phyloP scores from a whole-genome alignment of 2,888 invertebrate species.

The Drosophila macrospina region DNA sequence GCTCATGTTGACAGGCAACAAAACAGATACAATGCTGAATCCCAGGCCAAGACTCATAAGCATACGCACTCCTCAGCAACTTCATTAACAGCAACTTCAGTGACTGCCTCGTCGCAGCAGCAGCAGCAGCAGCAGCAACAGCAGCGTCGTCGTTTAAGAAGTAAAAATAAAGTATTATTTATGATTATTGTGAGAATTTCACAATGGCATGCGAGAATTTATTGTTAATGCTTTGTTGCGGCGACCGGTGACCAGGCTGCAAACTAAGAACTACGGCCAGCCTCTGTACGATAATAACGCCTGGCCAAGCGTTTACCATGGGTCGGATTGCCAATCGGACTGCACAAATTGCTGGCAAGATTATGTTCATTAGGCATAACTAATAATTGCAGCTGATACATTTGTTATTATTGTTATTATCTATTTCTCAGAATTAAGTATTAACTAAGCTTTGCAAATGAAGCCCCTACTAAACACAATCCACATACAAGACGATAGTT shows the following conservation, averaged over 20 bases:
- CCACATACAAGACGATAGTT: no score
- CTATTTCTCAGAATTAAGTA: no score
- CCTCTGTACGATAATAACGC: conserved; percentile 15
- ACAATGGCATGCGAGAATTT: conserved; percentile 83
- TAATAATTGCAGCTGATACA: no score
- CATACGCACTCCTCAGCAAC: conserved; percentile 56
- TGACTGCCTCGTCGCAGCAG: not conserved
- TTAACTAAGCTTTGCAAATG: no score
- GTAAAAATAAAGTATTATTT: conserved; percentile 81
- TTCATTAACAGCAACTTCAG: conserved; percentile 61
- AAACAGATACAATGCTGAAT: conserved; percentile 15
- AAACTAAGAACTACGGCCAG: conserved; percentile 30
- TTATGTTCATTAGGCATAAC: not conserved
- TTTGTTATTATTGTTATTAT: no score
- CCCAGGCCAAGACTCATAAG: not conserved
- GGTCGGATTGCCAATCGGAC: not conserved
- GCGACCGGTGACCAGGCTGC: conserved; percentile 29
- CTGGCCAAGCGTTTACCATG: conserved; percentile 29
- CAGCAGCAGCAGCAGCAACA: conserved; percentile 24
- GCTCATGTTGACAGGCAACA: conserved; percentile 67
- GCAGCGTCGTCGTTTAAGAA: conserved; percentile 68
- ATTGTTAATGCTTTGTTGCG: conserved; percentile 74
- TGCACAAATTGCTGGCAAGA: conserved; percentile 5
- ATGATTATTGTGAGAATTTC: conserved; percentile 84
- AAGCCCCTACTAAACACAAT: no score